These are phyloP conservation scores for Drosophila pullipes DNA, from an alignment of 2,888 invertebrate species.

Conservation along the genomic window DNA sequence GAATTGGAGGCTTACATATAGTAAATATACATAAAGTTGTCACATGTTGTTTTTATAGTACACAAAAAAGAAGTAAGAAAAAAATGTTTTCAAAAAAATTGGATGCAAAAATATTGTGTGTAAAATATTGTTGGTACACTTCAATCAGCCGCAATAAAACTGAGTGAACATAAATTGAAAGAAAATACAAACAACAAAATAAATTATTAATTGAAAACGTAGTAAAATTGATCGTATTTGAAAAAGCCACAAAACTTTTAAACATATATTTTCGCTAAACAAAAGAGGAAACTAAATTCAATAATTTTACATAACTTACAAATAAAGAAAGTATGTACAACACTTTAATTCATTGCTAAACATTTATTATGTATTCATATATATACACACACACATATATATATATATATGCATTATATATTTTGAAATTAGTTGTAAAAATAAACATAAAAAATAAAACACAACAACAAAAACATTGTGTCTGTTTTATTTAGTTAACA, in stretches of 20 bases:
- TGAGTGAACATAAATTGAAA: slow-evolving; percentile 6
- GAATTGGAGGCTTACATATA: slow-evolving; percentile 65
- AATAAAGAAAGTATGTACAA: slow-evolving; percentile 49
- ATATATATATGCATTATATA: slow-evolving; percentile 68
- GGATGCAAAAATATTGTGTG: slow-evolving; percentile 22
- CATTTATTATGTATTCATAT: slow-evolving; percentile 66
- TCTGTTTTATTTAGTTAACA: slow-evolving; percentile 27
- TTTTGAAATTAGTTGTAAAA: slow-evolving; percentile 77
- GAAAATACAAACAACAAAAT: background rate
- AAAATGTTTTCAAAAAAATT: slow-evolving; percentile 23
- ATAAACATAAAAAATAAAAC: slow-evolving; percentile 60
- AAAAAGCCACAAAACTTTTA: slow-evolving; percentile 41
- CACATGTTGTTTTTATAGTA: slow-evolving; percentile 48
- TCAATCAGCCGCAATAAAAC: slow-evolving; percentile 9
- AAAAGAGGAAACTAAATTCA: slow-evolving; percentile 17
- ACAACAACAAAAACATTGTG: slow-evolving; percentile 44
- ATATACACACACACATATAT: slow-evolving; percentile 9
- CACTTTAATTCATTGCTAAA: slow-evolving; percentile 70
- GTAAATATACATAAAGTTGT: slow-evolving; percentile 29
- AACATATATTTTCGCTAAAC: slow-evolving; percentile 51
- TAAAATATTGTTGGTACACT: slow-evolving; percentile 33
- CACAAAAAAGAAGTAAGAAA: slow-evolving; percentile 29
- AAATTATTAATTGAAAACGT: slow-evolving; percentile 21
- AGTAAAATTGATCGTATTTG: slow-evolving; percentile 65
- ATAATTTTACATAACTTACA: slow-evolving; percentile 45